Conservation (phyloP, 2,113 vertebrate genomes). For the Carassius auratus region DNA sequence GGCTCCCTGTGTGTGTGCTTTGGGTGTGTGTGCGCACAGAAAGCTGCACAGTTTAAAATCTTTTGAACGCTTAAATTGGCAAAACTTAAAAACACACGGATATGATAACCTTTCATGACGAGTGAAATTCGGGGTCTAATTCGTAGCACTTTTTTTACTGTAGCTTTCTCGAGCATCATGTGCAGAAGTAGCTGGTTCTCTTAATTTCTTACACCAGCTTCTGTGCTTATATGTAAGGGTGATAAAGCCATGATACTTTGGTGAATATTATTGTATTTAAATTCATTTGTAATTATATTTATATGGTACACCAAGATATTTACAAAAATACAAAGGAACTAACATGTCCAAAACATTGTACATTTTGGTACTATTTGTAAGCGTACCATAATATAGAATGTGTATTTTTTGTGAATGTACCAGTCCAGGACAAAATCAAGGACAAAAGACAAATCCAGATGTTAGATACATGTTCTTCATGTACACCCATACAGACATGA, state of each 20-base stretch:
- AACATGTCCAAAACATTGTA: background rate
- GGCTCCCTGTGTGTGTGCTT: no score
- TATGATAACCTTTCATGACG: no score
- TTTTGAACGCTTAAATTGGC: no score
- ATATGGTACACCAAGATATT: background rate
- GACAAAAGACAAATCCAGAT: constrained; percentile 45
- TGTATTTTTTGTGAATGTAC: background rate
- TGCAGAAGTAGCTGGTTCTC: no score
- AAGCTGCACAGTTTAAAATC: no score
- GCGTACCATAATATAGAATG: background rate
- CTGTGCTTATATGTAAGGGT: background rate
- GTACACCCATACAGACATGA: constrained; percentile 13
- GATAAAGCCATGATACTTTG: background rate
- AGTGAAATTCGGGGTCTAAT: no score
- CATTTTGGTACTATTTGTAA: background rate
- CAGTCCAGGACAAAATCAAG: background rate
- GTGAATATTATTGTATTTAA: background rate
- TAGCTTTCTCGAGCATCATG: no score
- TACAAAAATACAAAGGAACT: background rate
- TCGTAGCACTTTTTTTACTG: no score
- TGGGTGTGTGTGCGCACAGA: no score
- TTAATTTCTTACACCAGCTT: no score
- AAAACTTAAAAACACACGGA: no score
- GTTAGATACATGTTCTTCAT: background rate
- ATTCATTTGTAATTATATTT: background rate